These are phyloP conservation scores for Drymodes brunneopygia DNA, from an alignment of 2,113 vertebrate species.

Conservation along the genomic window DNA sequence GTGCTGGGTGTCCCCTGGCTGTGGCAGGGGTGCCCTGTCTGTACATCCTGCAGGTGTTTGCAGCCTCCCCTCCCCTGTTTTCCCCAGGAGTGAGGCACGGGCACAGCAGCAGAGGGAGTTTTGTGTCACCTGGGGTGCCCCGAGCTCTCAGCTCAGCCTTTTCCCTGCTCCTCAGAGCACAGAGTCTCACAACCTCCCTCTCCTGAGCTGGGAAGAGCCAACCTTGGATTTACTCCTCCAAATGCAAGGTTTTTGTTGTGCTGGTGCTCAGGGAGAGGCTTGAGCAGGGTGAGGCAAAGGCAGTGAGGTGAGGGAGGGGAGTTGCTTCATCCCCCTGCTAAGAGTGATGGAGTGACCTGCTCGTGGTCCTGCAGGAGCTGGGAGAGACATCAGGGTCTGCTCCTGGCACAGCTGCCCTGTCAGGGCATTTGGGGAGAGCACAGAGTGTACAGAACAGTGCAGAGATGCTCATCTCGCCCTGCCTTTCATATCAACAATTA, in stretches of 20 bases:
- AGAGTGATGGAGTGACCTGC: neutral
- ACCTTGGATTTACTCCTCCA: neutral
- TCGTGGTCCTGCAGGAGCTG: neutral
- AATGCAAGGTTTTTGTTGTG: fast-evolving
- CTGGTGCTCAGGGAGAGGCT: neutral
- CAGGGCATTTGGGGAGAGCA: neutral
- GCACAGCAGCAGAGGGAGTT: neutral
- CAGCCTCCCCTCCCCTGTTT: neutral
- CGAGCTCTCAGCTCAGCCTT: neutral
- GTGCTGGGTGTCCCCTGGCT: neutral
- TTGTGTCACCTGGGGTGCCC: neutral
- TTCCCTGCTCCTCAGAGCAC: neutral
- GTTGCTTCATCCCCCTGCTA: fast-evolving
- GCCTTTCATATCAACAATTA: neutral
- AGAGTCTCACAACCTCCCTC: neutral
- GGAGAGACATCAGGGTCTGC: neutral
- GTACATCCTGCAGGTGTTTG: neutral
- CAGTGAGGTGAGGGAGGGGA: neutral
- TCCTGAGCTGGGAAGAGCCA: neutral
- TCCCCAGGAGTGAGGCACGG: fast-evolving
- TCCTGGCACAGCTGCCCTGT: neutral
- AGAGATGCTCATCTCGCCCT: neutral
- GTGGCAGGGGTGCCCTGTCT: fast-evolving
- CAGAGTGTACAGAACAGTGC: neutral
- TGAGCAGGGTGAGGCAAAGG: neutral